These are phyloP conservation scores for Heteromormyrus szaboi DNA, from an alignment of 2,797 vertebrate species.

Conservation along the genomic window DNA sequence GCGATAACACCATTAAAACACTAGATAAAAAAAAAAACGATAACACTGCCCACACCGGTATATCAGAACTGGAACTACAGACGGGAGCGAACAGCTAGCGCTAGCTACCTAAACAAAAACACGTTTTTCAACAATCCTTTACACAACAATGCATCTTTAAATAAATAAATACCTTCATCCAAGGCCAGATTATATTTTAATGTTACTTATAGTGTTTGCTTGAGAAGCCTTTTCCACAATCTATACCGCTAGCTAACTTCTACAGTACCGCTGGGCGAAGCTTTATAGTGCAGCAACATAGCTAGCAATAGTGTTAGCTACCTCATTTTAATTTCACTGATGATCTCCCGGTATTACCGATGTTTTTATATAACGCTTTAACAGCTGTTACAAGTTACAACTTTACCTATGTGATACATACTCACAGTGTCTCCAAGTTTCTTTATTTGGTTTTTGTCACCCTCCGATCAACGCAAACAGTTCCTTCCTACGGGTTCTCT, in stretches of 20 bases:
- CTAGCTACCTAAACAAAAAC: not conserved
- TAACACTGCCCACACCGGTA: not conserved
- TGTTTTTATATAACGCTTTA: not conserved
- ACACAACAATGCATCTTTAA: not conserved
- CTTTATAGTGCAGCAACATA: not conserved
- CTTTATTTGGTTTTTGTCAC: conserved; percentile 12
- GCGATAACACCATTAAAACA: not conserved
- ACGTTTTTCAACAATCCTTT: not conserved
- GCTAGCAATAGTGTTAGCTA: not conserved
- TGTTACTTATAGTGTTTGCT: not conserved
- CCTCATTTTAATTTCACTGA: not conserved
- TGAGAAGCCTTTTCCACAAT: not conserved
- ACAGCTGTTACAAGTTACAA: not conserved
- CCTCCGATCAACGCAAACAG: conserved; percentile 16
- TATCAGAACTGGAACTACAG: not conserved
- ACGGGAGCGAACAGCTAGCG: not conserved
- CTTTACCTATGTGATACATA: not conserved
- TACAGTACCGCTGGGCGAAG: not conserved
- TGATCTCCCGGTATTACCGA: not conserved
- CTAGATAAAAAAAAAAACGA: not conserved
- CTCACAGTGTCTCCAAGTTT: conserved; percentile 23
- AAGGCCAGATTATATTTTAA: not conserved
- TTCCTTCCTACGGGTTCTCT: conserved; percentile 21
- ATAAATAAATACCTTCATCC: not conserved
- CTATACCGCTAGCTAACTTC: not conserved